phyloP scores from a whole-genome alignment of 2,113 vertebrate genomes.

The Gymnogyps californianus region DNA sequence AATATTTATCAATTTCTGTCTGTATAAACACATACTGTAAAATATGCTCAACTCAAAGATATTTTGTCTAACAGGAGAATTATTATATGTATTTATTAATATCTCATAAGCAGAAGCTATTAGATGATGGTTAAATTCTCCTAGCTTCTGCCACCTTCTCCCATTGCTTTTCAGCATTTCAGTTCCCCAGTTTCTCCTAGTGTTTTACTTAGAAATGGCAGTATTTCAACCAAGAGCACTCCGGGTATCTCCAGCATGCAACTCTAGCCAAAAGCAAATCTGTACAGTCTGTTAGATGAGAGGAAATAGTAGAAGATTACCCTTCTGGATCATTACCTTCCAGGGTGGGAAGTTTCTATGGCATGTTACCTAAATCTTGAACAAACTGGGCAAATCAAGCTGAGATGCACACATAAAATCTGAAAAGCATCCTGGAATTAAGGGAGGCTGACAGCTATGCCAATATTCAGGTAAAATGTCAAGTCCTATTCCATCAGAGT shows the following conservation, averaged over 20 bases:
- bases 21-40: neutral
- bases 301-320: neutral
- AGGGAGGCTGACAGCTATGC: neutral
- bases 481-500: constrained; percentile 26
- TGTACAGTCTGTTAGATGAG: neutral
- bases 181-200: neutral
- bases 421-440: constrained; percentile 8
- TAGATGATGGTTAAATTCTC: neutral
- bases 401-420: constrained; percentile 11
- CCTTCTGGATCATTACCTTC: constrained; percentile 26
- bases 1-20: neutral
- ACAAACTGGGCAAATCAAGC: neutral
- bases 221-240: neutral
- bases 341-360: neutral
- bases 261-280: neutral
- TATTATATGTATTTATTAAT: neutral
- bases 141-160: neutral
- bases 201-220: neutral
- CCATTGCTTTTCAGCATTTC: neutral
- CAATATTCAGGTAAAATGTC: constrained; percentile 29
- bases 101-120: neutral
- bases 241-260: neutral
- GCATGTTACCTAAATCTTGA: neutral
- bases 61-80: neutral
- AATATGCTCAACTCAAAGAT: neutral